Base-by-base conservation (phyloP, 2,113 vertebrate species). In the Clupea harengus region DNA sequence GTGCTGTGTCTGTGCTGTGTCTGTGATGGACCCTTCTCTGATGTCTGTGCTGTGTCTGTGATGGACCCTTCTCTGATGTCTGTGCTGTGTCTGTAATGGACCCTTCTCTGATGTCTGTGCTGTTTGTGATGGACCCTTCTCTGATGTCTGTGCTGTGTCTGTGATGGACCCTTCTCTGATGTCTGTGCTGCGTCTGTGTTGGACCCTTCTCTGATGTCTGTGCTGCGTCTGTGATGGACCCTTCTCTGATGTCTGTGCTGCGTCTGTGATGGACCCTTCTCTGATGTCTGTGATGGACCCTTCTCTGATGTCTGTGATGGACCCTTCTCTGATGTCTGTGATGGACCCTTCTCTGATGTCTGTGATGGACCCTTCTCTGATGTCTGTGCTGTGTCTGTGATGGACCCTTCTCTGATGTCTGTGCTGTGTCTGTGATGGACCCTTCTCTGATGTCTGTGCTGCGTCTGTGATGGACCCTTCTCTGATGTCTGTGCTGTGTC, bases 101-200 rank as follows among this genome's bases (percentile, higher is more conserved):
- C 25, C 18, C 84, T 64, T 85, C 3, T 44, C 83, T 52, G n/a
- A n/a, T n/a, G n/a, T n/a, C 15, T 82, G 11, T 64, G 60, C 4
- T n/a, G 8, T 64, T 3, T 17, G 17, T 54, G 9, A 9, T 64
- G n/a, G 64, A 20, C 20, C 8, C 1, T 32, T 3, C 20, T 28
- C 22, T 86, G 64, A 85, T 25, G 28, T 32, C 15, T n/a, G n/a
- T n/a, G n/a, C n/a, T n/a, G n/a, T n/a, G n/a, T 82, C 13, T 18
- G 18, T 57, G 11, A 10, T 64, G n/a, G 81, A 6, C 25, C 18
- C 84, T 64, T 85, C 3, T 44, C 83, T 52, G n/a, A n/a, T n/a
- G n/a, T n/a, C 15, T 82, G 11, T 64, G 60, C 4, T 64, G 22
- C 8, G 8, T 64, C 13, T 17, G 17, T 54, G 9, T 47, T 64